Base-by-base conservation (phyloP, 2,888 invertebrate genomes). In the Drosophila multiciliata region DNA sequence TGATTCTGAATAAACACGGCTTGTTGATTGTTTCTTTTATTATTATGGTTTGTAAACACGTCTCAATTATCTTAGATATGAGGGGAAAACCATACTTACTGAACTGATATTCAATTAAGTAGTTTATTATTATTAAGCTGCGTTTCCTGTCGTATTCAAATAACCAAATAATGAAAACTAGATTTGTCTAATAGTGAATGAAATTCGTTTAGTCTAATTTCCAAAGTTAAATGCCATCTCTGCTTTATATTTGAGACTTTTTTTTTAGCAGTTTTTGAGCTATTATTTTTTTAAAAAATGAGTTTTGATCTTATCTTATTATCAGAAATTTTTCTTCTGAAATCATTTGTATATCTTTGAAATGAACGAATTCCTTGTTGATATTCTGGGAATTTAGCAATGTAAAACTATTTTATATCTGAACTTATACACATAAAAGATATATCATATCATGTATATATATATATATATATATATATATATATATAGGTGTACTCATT, bases 401-500 rank as follows among this genome's bases (percentile, higher is more conserved):
- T 48, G 35, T 6, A 57, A 59, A 55, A 35, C 54, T 64, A 15
- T 9, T 35, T 57, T 23, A 50, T 59, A 57, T n/a, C 20, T 54
- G 12, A 29, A 17, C 20, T 12, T 52, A 60, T 54, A 42, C 2
- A 20, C 11, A 50, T 17, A 11, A 11, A 8, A n/a, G 15, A 17
- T 49, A 42, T 29, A 68, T 42, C 32, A 20, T 45, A 29, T 36
- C 45, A 52, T 45, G 40, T 57, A 20, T 20, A 42, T 20, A 38
- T 23, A 23, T 23, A 23, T 23, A 23, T 23, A 23, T 23, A 23
- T 23, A 23, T 23, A 23, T n/a, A 54, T 42, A 53, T 23, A 42
- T 67, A 54, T 73, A 64, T 60, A 58, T 48, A 66, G 65, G 60
- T 87, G 85, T 83, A 70, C 86, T 83, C 86, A 85, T 85, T 85